Percentiles rank a stretch among this genome's conserved stretches.
Conservation (phyloP, 2,797 vertebrate genomes). For the Streptopelia turtur region DNA sequence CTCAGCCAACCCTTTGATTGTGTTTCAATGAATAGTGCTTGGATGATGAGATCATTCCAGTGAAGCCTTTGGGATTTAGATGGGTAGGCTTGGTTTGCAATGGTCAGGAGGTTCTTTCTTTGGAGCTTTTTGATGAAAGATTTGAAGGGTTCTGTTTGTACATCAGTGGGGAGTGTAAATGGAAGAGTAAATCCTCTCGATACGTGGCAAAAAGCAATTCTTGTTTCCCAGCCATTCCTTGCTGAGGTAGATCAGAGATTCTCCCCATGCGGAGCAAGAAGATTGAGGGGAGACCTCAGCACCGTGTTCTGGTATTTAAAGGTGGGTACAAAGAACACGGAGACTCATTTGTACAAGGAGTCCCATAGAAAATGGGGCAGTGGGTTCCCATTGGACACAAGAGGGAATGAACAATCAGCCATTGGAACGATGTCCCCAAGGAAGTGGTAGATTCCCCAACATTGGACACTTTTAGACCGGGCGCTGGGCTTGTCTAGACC, state of each 20-base stretch:
- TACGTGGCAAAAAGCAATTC: background rate
- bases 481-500: too few relatives aligned
- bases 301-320: fast-evolving
- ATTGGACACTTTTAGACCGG: too few relatives aligned
- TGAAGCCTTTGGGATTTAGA: background rate
- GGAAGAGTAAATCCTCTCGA: background rate
- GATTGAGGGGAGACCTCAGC: too few relatives aligned
- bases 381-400: too few relatives aligned
- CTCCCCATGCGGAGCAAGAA: fast-evolving
- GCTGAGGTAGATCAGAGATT: fast-evolving
- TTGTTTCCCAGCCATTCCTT: fast-evolving
- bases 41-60: background rate
- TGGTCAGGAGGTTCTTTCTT: background rate
- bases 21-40: background rate
- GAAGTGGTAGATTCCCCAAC: too few relatives aligned
- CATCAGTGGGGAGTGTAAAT: background rate
- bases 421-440: too few relatives aligned
- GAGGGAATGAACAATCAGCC: too few relatives aligned
- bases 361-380: too few relatives aligned
- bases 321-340: too few relatives aligned
- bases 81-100: background rate
- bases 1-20: background rate
- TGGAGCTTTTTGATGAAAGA: background rate
- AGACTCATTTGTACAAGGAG: too few relatives aligned
- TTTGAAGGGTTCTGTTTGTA: background rate